Evolutionary conservation across 2,888 invertebrate species (phyloP), one percentile per base, ranked within the genome.

Genomic region (Drosophila demipolita): DNA sequence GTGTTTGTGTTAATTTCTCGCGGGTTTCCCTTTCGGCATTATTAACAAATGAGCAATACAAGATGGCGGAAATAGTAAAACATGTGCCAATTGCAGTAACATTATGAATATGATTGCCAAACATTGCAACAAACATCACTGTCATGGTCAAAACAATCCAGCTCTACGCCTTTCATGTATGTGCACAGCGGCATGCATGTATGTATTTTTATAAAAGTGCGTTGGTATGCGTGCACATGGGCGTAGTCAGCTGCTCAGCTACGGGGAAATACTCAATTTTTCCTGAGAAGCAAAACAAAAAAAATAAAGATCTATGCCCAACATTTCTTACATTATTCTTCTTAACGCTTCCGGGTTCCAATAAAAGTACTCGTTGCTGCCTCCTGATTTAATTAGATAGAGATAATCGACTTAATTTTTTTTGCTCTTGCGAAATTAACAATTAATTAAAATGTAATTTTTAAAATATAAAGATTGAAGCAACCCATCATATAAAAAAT

Each of bases 21-120:
- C 26, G n/a, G 23, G 38, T n/a, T 38, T 26, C 29, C 35, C 53
- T 36, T 55, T 55, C 29, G n/a, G 26, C 38, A 38, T 38, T 38
- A 55, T 55, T 38, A 55, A 55, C 38, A 55, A 55, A 38, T 38
- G 63, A 55, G 57, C 63, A 73, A 59, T 55, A 57, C 68, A 38
- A 26, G 26, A 29, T 55, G 55, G 38, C 55, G 55, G 38, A 38
- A n/a, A 26, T 38, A 29, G 38, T 38, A 29, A 29, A 38, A 55
- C 38, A 55, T 26, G 54, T 55, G 17, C 53, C 53, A 32, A 54
- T 11, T 57, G 42, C 65, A 66, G 20, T 48, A 29, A 42, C 59
- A 64, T 64, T 66, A 59, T 62, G 69, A 74, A 65, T 67, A 61
- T 62, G 61, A 73, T 75, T 60, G 26, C 54, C n/a, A 5, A 61